Evolutionary conservation across 2,888 invertebrate genomes (phyloP).

Genomic region (Gnatocerus cornutus): DNA sequence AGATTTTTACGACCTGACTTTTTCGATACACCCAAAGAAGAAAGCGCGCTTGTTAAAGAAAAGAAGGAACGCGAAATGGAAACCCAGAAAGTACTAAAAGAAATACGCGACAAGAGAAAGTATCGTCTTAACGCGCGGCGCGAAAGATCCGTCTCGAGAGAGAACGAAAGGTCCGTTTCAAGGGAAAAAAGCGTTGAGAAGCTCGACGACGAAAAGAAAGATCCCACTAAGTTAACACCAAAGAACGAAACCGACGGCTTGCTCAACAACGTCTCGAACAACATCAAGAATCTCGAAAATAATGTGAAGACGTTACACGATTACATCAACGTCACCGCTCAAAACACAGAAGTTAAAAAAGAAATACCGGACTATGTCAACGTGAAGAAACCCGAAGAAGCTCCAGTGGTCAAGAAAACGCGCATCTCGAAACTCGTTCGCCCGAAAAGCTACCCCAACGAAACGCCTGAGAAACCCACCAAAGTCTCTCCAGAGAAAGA

Average conservation of each 20-base stretch:
- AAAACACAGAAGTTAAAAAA: conserved; percentile 40
- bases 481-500: conserved; percentile 75
- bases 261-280: conserved; percentile 63
- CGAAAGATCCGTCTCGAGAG: conserved; percentile 64
- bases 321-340: conserved; percentile 61
- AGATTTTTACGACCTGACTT: conserved; percentile 87
- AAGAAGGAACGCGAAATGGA: conserved; percentile 79
- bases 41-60: conserved; percentile 78
- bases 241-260: conserved; percentile 56
- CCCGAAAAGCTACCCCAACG: conserved; percentile 74
- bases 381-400: conserved; percentile 49
- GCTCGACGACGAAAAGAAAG: conserved; percentile 32
- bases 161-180: conserved; percentile 63
- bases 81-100: conserved; percentile 79
- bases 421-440: conserved; percentile 72
- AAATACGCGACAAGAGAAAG: conserved; percentile 78
- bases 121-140: conserved; percentile 62
- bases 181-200: conserved; percentile 56
- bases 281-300: conserved; percentile 65
- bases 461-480: conserved; percentile 59
- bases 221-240: conserved; percentile 32
- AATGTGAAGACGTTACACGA: conserved; percentile 61
- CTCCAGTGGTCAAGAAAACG: conserved; percentile 61
- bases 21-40: conserved; percentile 80
- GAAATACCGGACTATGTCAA: conserved; percentile 63